These are phyloP conservation scores for Xanthorhoe designata DNA, from an alignment of 2,888 invertebrate genomes.

Conservation along the genomic window DNA sequence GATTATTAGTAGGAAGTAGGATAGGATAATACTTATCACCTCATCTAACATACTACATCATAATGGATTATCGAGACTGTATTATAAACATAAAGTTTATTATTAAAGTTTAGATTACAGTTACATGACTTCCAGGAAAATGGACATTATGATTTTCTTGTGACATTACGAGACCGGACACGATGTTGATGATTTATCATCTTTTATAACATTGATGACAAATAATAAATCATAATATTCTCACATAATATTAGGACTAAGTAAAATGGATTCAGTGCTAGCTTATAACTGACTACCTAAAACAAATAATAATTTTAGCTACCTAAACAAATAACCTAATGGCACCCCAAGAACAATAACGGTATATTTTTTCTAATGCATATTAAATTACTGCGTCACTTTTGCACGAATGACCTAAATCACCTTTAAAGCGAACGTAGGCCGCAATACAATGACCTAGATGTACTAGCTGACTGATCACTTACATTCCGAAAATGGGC, in stretches of 20 bases:
- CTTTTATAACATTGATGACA: neutral
- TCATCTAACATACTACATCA: slow-evolving; percentile 12
- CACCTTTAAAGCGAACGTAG: slow-evolving; percentile 39
- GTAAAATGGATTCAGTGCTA: neutral
- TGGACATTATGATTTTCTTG: slow-evolving; percentile 20
- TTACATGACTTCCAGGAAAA: slow-evolving; percentile 27
- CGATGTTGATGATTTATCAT: neutral
- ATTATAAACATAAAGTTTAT: too few species aligned
- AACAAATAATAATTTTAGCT: slow-evolving; percentile 3
- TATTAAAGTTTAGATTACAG: slow-evolving; percentile 19
- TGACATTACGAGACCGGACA: slow-evolving; percentile 2
- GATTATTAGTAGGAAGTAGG: neutral
- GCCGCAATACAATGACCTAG: slow-evolving; percentile 42
- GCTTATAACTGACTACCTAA: neutral
- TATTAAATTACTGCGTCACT: slow-evolving; percentile 47
- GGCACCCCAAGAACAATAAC: slow-evolving; percentile 22
- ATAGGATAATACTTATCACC: neutral
- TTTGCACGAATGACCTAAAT: slow-evolving; percentile 48
- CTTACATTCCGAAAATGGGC: slow-evolving; percentile 39
- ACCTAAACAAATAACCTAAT: slow-evolving; percentile 6
- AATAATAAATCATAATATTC: neutral
- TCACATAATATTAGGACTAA: neutral
- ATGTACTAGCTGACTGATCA: slow-evolving; percentile 44
- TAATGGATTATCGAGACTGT: slow-evolving; percentile 20
- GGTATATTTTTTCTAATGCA: slow-evolving; percentile 40